Evolutionary conservation across 2,888 invertebrate genomes (phyloP).

Genomic region (Perizoma flavofasciatum): DNA sequence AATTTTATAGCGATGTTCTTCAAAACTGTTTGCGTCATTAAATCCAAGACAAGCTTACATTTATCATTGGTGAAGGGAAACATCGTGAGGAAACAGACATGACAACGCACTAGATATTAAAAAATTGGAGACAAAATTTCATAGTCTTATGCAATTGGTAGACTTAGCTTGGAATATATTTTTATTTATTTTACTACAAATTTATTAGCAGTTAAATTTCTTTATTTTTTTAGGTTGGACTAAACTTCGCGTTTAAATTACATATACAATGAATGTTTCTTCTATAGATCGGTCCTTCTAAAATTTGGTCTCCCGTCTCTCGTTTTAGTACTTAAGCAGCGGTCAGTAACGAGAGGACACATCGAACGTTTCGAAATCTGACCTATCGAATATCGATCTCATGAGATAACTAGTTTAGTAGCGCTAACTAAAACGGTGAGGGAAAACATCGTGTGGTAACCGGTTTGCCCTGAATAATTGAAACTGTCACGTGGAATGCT

Average conservation of each 20-base stretch:
- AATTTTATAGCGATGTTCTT: conserved; percentile 11
- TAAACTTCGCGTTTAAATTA: background rate
- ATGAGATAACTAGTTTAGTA: conserved; percentile 30
- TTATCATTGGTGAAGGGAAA: conserved; percentile 31
- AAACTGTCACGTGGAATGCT: too few species aligned
- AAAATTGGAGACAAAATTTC: conserved; percentile 23
- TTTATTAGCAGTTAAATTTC: too few species aligned
- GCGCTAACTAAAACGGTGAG: conserved; percentile 21
- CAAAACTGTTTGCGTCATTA: conserved; percentile 22
- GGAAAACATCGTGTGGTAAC: too few species aligned
- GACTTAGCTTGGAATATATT: background rate
- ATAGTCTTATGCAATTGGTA: conserved; percentile 15
- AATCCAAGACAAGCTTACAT: conserved; percentile 22
- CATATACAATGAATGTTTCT: background rate
- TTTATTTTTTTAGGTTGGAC: background rate
- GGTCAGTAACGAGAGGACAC: conserved; percentile 1
- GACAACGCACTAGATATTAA: conserved; percentile 15
- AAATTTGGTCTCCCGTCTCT: background rate
- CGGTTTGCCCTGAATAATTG: too few species aligned
- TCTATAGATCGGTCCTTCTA: background rate
- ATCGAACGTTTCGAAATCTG: background rate
- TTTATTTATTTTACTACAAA: conserved; percentile 1
- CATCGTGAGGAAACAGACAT: conserved; percentile 27
- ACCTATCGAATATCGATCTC: conserved; percentile 16
- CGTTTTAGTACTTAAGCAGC: background rate